Percentiles rank a stretch among this genome's conserved stretches.
Conservation (phyloP, 2,113 vertebrate species). For the Rostratula benghalensis region DNA sequence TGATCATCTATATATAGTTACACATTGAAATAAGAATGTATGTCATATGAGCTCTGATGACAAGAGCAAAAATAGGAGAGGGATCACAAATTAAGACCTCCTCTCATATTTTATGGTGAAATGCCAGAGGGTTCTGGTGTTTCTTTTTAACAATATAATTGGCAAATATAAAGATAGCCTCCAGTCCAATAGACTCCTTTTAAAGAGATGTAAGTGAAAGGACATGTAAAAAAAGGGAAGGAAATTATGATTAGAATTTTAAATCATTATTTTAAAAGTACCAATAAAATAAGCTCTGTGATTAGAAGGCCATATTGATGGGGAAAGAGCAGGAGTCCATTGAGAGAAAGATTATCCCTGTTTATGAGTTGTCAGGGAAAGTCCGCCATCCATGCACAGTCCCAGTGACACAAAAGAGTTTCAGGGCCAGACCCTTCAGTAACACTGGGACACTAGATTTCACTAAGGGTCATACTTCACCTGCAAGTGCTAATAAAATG, state of each 20-base stretch:
- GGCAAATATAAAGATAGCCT: background rate
- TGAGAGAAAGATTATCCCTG: background rate
- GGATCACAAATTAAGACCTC: background rate
- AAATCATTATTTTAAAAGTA: conserved; percentile 49
- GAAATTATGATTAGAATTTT: conserved; percentile 16
- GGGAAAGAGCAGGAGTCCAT: background rate
- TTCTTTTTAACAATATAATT: background rate
- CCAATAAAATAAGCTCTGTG: conserved; percentile 24
- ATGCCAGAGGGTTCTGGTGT: background rate
- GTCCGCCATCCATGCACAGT: background rate
- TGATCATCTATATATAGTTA: background rate
- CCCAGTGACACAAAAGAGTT: background rate
- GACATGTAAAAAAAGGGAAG: background rate
- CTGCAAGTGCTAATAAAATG: background rate
- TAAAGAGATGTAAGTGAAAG: background rate
- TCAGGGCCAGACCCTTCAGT: background rate
- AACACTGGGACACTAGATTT: background rate
- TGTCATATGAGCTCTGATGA: background rate
- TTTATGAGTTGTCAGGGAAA: conserved; percentile 31
- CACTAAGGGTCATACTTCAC: background rate
- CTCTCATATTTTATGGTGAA: background rate
- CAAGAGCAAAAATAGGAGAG: background rate
- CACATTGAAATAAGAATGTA: background rate
- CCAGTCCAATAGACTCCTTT: background rate
- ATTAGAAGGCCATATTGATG: conserved; percentile 1